Evolutionary conservation across 2,797 vertebrate species (phyloP), one percentile per base, ranked within the genome.

Genomic region (Ficedula albicollis): DNA sequence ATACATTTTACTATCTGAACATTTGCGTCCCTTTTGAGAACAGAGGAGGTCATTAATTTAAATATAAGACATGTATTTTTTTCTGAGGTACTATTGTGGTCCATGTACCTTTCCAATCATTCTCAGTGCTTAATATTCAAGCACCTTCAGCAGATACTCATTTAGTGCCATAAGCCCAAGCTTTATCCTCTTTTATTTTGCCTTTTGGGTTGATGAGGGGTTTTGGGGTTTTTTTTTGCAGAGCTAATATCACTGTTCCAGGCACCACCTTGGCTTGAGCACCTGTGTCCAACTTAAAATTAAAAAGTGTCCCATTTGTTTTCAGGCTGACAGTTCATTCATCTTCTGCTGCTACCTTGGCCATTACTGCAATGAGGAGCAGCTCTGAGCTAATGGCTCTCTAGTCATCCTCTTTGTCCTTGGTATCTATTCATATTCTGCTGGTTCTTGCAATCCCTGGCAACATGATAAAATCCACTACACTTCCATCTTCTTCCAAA

Each of bases 391-490:
- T 95, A 96, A 94, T 68, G 69, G 76, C 46, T 91, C 38, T 95
- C 27, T 81, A 95, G 89, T 84, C 93, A 92, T 75, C 66, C 73
- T 92, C 72, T 96, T 94, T 94, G 93, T 94, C 95, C 96, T 96
- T 96, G 79, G 41, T 89, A 72, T 83, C 68, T 80, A 27, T 95
- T 92, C 75, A 36, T 78, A 96, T 89, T 89, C 91, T 77, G 25
- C 78, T 83, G 60, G 41, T 79, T 51, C 32, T 75, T 80, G 39
- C 38, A 87, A 85, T 18, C 21, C 67, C 41, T 85, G 73, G 82
- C 60, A 95, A 83, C n/a, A 64, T 68, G 58, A 96, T 89, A 89
- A 89, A 95, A 91, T 91, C 79, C 82, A 68, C 21, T 41, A 20
- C 23, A 46, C 25, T 78, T 94, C 81, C 78, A 77, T 75, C 41